Conservation (phyloP, 92 coral and sea anemone genomes). For the Metridium senile region DNA sequence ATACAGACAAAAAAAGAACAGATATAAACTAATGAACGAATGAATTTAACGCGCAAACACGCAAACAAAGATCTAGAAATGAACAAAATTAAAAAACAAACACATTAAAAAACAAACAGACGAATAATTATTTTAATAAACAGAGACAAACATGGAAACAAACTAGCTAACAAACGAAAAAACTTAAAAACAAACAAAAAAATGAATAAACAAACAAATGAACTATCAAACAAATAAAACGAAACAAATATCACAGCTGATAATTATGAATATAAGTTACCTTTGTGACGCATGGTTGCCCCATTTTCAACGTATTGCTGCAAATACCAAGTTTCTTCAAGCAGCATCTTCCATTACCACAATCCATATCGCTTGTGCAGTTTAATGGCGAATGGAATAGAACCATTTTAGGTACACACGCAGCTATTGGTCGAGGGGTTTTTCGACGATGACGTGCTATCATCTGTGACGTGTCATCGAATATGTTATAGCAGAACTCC, state of each 20-base stretch:
- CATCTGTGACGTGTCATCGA: not conserved
- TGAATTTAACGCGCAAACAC: no score
- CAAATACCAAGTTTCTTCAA: conserved; percentile 68
- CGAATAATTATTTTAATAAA: no score
- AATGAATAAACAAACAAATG: not conserved
- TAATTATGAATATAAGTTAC: conserved; percentile 1
- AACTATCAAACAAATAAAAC: not conserved
- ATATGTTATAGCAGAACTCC: conserved; percentile 58
- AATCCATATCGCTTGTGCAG: conserved; percentile 63
- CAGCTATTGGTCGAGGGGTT: conserved; percentile 10
- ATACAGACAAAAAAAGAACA: no score
- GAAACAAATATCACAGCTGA: not conserved
- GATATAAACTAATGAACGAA: no score
- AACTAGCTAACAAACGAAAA: no score
- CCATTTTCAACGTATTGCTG: conserved; percentile 46
- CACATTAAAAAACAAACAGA: no score
- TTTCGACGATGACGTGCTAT: conserved; percentile 15
- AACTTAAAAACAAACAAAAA: no score
- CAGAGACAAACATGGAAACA: no score
- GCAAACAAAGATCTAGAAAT: no score
- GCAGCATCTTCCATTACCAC: conserved; percentile 70
- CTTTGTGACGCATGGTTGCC: conserved; percentile 71
- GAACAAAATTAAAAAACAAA: no score
- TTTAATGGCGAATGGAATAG: conserved; percentile 6
- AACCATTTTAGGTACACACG: conserved; percentile 7